Base-by-base conservation (phyloP, 2,113 vertebrate species). In the Stomatorhinus ivindoensis region DNA sequence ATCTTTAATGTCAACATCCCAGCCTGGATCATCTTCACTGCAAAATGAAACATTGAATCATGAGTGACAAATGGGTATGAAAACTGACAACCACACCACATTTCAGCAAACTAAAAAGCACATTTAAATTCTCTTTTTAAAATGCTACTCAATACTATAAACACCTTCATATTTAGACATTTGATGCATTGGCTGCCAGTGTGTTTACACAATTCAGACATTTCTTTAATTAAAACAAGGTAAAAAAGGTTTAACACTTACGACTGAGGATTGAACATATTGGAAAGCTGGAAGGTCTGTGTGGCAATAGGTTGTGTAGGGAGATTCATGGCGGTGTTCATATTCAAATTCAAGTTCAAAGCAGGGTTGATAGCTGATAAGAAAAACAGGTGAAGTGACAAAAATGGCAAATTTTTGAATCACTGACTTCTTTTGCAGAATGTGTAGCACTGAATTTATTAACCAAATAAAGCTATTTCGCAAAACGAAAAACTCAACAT, bases 251-350 rank as follows among this genome's bases (percentile, higher is more conserved):
- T 0, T 0, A 50, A 44, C 89, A 96, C 98, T 98, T 95, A 99
- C 98, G 97, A 95, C 91, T 99, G 98, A 93, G 98, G 98, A 91
- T 98, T 99, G 95, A 99, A 99, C 96, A 99, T 98, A 93, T 99
- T 99, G 93, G 98, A 99, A 48, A 99, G 96, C 94, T 99, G 98
- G 91, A 99, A 98, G 95, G 98, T 99, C 91, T 99, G 98, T 89
- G 98, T 99, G 91, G 97, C 97, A 94, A 99, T 95, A 7, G 98
- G 98, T 89, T 96, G 98, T 88, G 97, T 97, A 90, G 98, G 97
- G 46, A 97, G 95, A 91, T 96, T 95, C 94, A 96, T 88, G 50
- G 96, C 94, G 89, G 96, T 95, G 91, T 92, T 95, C 92, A 92
- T 92, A 84, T 91, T 91, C 10, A 92, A 90, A 89, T 83, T 90